Conservation (phyloP, 2,797 vertebrate species). For the Centroberyx gerrardi region DNA sequence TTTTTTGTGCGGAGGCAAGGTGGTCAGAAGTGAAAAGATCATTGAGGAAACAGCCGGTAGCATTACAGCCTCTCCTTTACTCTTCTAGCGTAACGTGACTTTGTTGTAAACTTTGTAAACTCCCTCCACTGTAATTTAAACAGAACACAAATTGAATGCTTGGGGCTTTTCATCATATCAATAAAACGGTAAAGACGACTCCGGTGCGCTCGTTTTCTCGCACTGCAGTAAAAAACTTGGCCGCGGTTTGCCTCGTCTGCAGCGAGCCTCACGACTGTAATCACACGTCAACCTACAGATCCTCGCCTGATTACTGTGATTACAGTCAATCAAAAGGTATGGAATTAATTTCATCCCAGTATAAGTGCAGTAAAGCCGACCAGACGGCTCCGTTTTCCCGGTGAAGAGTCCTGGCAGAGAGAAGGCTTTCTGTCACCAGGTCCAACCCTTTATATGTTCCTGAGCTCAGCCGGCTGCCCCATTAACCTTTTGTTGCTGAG, state of each 20-base stretch:
- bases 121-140: too few species aligned
- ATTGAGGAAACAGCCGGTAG: too few species aligned
- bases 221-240: slow-evolving; percentile 4
- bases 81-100: too few species aligned
- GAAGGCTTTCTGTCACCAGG: too few species aligned
- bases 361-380: background rate
- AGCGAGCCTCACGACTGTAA: background rate
- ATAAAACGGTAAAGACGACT: slow-evolving; percentile 4
- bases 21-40: too few species aligned
- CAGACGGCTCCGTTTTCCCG: too few species aligned
- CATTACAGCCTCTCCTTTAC: too few species aligned
- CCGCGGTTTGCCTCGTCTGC: background rate
- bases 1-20: too few species aligned
- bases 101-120: too few species aligned
- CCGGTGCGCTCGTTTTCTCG: background rate
- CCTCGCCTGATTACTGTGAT: slow-evolving; percentile 3
- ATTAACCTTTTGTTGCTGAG: too few species aligned
- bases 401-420: background rate
- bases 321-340: background rate
- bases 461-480: too few species aligned
- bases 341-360: background rate
- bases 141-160: background rate
- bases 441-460: too few species aligned
- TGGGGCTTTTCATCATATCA: background rate
- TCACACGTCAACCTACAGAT: background rate